Evolutionary conservation across 1,140 invertebrate genomes (phyloP).

Genomic region (Grapholita molesta): DNA sequence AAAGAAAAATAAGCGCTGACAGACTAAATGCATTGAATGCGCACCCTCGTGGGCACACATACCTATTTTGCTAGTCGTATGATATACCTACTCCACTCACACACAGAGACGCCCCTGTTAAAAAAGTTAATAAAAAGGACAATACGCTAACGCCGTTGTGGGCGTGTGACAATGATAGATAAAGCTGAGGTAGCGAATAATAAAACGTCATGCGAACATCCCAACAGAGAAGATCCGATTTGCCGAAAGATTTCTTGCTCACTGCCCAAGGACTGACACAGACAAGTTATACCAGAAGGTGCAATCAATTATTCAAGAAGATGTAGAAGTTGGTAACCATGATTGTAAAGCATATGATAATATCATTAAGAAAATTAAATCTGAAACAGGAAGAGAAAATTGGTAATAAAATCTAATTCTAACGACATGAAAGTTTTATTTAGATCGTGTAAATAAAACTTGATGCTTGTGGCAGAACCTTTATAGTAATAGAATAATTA

Average conservation of each 20-base stretch:
- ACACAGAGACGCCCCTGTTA: background rate
- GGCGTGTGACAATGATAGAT: slow-evolving; percentile 36
- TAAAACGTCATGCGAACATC: slow-evolving; percentile 37
- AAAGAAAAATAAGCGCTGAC: background rate
- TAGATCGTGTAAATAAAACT: too few relatives aligned
- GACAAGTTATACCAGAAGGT: background rate
- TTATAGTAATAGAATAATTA: too few relatives aligned
- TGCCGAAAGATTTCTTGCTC: slow-evolving; percentile 20
- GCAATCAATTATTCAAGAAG: too few relatives aligned
- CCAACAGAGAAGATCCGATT: slow-evolving; percentile 22
- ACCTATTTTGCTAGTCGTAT: background rate
- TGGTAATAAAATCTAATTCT: too few relatives aligned
- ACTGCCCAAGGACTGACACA: slow-evolving; percentile 2
- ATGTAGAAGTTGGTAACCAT: too few relatives aligned
- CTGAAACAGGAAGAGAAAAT: too few relatives aligned
- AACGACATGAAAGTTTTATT: too few relatives aligned
- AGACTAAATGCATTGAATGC: background rate
- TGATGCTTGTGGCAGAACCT: too few relatives aligned
- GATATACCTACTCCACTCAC: slow-evolving; percentile 1
- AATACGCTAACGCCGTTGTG: slow-evolving; percentile 8
- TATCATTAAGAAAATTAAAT: too few relatives aligned
- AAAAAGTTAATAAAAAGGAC: slow-evolving; percentile 18
- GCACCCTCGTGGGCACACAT: background rate
- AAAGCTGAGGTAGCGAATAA: slow-evolving; percentile 33
- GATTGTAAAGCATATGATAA: too few relatives aligned